Evolutionary conservation across 2,888 invertebrate species (phyloP).

Genomic region (Cerceris ruficornis): DNA sequence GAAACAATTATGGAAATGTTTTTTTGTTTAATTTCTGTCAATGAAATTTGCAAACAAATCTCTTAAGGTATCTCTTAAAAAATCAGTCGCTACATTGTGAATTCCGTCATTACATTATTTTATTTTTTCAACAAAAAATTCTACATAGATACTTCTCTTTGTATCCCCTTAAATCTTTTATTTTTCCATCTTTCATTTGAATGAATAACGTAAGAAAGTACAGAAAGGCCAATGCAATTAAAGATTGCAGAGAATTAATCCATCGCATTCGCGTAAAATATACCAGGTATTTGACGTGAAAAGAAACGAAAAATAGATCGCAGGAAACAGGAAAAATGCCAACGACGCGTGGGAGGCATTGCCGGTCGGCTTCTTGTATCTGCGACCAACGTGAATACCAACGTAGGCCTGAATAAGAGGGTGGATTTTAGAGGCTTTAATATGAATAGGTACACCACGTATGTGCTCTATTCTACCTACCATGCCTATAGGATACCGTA

Average conservation of each 20-base stretch:
- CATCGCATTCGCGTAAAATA: slow-evolving; percentile 3
- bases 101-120: no score
- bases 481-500: slow-evolving; percentile 34
- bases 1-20: no score
- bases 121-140: no score
- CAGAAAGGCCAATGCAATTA: no score
- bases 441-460: slow-evolving; percentile 64
- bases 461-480: slow-evolving; percentile 44
- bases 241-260: background rate
- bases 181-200: no score
- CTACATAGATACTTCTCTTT: no score
- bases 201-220: no score
- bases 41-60: no score
- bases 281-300: slow-evolving; percentile 14
- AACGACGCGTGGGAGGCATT: slow-evolving; percentile 30
- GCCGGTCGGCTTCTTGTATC: slow-evolving; percentile 58
- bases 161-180: no score
- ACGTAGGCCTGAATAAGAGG: slow-evolving; percentile 64
- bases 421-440: slow-evolving; percentile 67
- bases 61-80: no score
- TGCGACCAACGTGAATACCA: slow-evolving; percentile 65
- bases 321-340: slow-evolving; percentile 47
- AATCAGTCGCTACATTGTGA: no score
- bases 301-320: slow-evolving; percentile 62
- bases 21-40: no score